Evolutionary conservation across 2,113 vertebrate species (phyloP).

Genomic region (Corythornis madagascariensis): DNA sequence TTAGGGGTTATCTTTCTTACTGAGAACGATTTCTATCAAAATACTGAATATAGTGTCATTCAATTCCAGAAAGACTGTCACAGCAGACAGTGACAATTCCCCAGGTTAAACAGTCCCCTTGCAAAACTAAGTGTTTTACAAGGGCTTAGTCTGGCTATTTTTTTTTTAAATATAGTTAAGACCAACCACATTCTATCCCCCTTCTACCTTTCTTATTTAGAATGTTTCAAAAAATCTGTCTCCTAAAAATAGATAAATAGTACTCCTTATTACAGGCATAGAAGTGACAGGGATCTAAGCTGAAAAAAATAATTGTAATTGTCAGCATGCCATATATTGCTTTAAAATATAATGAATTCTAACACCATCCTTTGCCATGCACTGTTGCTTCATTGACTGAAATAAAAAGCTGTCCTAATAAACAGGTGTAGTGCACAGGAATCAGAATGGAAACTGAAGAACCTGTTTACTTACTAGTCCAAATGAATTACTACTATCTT

Average conservation of each 20-base stretch:
- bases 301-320: background rate
- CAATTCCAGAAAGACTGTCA: background rate
- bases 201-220: background rate
- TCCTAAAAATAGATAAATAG: background rate
- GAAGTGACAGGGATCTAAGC: background rate
- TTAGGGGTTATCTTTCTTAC: background rate
- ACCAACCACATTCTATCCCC: background rate
- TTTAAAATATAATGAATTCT: constrained; percentile 2
- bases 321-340: fast-evolving
- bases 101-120: background rate
- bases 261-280: background rate
- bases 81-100: background rate
- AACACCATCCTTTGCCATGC: background rate
- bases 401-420: background rate
- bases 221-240: background rate
- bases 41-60: background rate
- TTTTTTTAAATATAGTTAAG: background rate
- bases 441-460: background rate
- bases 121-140: background rate
- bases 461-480: background rate
- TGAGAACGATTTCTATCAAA: background rate
- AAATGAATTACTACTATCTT: background rate
- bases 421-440: background rate
- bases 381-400: background rate
- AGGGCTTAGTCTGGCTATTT: background rate